A percentile compares a stretch with the other conserved stretches of the same genome.
phyloP scores from a whole-genome alignment of 2,113 vertebrate species.

The Elgaria multicarinata region DNA sequence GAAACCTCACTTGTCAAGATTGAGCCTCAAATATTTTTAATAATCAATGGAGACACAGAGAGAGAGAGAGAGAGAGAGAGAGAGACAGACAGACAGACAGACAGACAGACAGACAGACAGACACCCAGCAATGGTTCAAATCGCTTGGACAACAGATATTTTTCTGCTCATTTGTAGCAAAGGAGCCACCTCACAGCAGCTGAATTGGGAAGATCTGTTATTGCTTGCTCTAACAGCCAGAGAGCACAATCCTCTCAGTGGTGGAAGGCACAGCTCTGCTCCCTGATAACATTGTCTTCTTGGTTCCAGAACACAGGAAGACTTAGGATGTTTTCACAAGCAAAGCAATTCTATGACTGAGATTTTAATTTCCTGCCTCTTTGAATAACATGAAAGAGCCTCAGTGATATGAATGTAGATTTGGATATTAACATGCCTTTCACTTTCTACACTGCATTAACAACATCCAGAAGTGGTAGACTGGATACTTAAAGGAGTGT shows the following conservation, averaged over 20 bases:
- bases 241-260: too few species aligned
- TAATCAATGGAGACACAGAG: too few species aligned
- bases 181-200: background rate
- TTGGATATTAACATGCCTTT: too few species aligned
- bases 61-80: background rate
- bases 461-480: too few species aligned
- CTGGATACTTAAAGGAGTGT: too few species aligned
- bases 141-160: background rate
- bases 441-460: too few species aligned
- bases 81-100: background rate
- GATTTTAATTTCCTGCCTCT: background rate
- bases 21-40: background rate
- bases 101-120: background rate
- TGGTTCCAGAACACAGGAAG: background rate
- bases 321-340: background rate
- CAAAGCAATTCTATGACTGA: background rate
- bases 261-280: background rate
- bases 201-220: background rate
- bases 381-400: background rate
- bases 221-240: background rate
- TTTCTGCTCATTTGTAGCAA: background rate
- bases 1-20: background rate
- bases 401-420: too few species aligned
- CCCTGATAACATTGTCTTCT: background rate
- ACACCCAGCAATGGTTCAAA: too few species aligned